Base-by-base conservation (phyloP, 2,113 vertebrate genomes). In the Amblyornis subalaris region DNA sequence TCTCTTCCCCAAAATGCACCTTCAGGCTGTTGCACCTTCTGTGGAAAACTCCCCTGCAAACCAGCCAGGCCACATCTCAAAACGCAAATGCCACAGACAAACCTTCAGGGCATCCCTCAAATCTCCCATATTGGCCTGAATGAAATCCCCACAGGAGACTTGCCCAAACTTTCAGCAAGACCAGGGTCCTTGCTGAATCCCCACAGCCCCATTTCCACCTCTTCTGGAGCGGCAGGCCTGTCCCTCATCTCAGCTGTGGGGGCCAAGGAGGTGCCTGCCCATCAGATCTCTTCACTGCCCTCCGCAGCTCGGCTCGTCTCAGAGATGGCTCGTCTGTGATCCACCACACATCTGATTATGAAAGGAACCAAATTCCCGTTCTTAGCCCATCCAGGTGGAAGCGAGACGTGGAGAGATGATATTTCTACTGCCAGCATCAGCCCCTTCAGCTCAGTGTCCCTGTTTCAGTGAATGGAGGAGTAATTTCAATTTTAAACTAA, bases 51-150 rank as follows among this genome's bases (percentile, higher is more conserved):
- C 45, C 57, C 48, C 13, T 55, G 12, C 35, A 67, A 42, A 55
- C 5, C 44, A 60, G 14, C 4, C 21, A 72, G 35, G 26, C 33
- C 36, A 33, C 28, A 35, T 26, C 21, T 69, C 67, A 65, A 62
- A 80, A 26, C 23, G 8, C n/a, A 72, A 53, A 86, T n/a, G 14
- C 12, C 18, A 44, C 36, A 73, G 55, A 22, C 6, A 61, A 81
- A 65, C n/a, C 64, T 70, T 13, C 24, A 23, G 40, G 23, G 8
- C 23, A 17, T 15, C 18, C 72, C 71, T 69, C 40, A 38, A 18
- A 38, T 18, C 15, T 25, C 33, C 15, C 2, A 0, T 8, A 25
- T 2, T 12, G 36, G 23, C 42, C n/a, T 38, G 20, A 55, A 61
- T 23, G 45, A 69, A 75, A 48, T 5, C 11, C n/a, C 14, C 14